Evolutionary conservation across 2,113 vertebrate genomes (phyloP), one percentile per base, ranked within the genome.

Genomic region (Gasterosteus aculeatus): DNA sequence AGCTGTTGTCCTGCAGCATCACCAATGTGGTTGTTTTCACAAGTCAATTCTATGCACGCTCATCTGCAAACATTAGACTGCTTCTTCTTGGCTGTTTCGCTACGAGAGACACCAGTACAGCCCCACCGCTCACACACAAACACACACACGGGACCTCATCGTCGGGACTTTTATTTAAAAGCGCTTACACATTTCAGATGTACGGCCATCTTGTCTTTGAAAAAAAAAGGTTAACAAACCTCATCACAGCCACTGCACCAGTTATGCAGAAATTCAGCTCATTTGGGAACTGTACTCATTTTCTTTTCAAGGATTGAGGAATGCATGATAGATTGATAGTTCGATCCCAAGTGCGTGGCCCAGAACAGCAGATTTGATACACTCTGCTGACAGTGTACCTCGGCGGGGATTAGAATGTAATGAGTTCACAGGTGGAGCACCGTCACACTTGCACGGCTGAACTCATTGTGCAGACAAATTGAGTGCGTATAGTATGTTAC

Each of bases 281-380:
- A 74, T 89, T 87, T 82, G 29, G 81, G 83, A 82, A 69, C 49
- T 77, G 73, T 41, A 16, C 78, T 81, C 51, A 46, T 89, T 87
- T 86, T 80, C 58, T 83, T 69, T 85, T 61, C 8, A 35, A 79
- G 85, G 87, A 90, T 88, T 90, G 86, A 83, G 80, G 81, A 88
- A 89, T 87, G 90, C 89, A 88, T 91, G 89, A 85, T 79, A 83
- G 83, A 87, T 85, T 81, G 83, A 80, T 84, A 81, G 85, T 86
- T 83, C 61, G 68, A 64, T 81, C 88, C 81, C 83, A 86, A 73
- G 81, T 82, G 82, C 69, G 80, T 68, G 74, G 73, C 75, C 82
- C 73, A 39, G 75, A 85, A 75, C 76, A 81, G 79, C 81, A 76
- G 74, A 86, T 88, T 77, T 82, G 88, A 91, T 74, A 74, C 70